These are phyloP conservation scores for Parnassius orleans DNA, from an alignment of 2,888 invertebrate genomes.

Conservation along the genomic window DNA sequence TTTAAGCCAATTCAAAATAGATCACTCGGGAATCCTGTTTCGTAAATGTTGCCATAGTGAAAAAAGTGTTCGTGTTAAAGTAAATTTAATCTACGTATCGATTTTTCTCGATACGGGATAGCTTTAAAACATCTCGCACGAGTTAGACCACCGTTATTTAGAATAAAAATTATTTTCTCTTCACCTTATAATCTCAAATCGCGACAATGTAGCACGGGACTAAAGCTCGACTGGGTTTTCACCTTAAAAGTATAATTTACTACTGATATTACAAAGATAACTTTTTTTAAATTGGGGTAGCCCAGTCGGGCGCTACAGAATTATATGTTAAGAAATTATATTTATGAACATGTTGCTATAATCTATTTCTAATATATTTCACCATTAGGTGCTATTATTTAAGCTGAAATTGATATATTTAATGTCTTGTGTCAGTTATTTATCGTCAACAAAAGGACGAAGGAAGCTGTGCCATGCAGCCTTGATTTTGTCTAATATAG, in stretches of 20 bases:
- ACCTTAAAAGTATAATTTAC: conserved; percentile 15
- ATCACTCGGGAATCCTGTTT: too few relatives aligned
- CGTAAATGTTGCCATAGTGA: conserved; percentile 70
- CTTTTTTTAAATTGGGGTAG: background rate
- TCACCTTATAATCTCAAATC: conserved; percentile 40
- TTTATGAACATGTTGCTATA: conserved; percentile 50
- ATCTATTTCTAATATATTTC: conserved; percentile 47
- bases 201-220: conserved; percentile 61
- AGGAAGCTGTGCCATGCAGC: background rate
- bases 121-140: conserved; percentile 75
- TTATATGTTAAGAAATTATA: conserved; percentile 38
- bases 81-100: conserved; percentile 25
- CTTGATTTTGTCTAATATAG: background rate
- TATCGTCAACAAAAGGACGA: background rate
- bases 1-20: conserved; percentile 45
- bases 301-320: conserved; percentile 30
- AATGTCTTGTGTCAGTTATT: conserved; percentile 31
- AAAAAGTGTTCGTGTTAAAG: conserved; percentile 52
- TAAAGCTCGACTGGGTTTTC: conserved; percentile 38
- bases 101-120: conserved; percentile 45
- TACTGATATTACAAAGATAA: conserved; percentile 11
- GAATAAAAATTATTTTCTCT: conserved; percentile 47
- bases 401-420: conserved; percentile 57
- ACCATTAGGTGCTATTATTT: conserved; percentile 74
- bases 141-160: conserved; percentile 74